Percentiles rank a stretch among this genome's conserved stretches.
Evolutionary conservation across 1,140 invertebrate genomes (phyloP).

Genomic region (Tenebrio molitor): DNA sequence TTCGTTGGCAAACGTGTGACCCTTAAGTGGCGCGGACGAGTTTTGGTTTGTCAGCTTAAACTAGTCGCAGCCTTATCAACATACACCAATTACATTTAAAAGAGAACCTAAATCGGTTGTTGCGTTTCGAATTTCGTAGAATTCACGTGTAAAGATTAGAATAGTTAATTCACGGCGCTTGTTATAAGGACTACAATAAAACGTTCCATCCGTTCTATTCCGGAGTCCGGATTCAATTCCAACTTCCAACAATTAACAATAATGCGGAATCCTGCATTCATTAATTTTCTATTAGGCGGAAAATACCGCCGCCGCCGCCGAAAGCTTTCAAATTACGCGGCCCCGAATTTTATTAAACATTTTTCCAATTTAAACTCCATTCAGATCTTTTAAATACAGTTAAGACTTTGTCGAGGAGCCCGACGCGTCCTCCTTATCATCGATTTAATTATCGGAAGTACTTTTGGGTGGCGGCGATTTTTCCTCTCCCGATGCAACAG

Average conservation of each 20-base stretch:
- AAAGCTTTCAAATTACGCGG: conserved; percentile 15
- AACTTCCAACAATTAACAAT: conserved; percentile 28
- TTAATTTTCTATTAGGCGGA: conserved; percentile 24
- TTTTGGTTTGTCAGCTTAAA: conserved; percentile 45
- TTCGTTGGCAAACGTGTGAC: too few species aligned
- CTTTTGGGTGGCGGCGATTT: conserved; percentile 1
- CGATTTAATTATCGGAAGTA: conserved; percentile 36
- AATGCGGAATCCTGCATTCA: conserved; percentile 36
- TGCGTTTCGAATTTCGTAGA: conserved; percentile 38
- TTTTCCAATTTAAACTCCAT: conserved; percentile 14
- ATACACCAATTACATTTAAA: conserved; percentile 58
- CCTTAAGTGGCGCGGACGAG: conserved; percentile 15
- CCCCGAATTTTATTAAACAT: conserved; percentile 23
- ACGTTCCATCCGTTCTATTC: conserved; percentile 24
- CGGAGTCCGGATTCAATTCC: conserved; percentile 13
- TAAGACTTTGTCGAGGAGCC: conserved; percentile 8
- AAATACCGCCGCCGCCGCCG: neutral
- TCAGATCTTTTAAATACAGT: conserved; percentile 7
- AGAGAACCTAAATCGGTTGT: conserved; percentile 33
- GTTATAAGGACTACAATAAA: conserved; percentile 40
- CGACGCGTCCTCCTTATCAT: conserved; percentile 5
- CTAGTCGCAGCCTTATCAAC: conserved; percentile 58
- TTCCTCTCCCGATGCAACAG: neutral
- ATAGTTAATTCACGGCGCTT: conserved; percentile 41
- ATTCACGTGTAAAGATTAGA: conserved; percentile 41